Percentiles rank a stretch among this genome's conserved stretches.
Evolutionary conservation across 2,113 vertebrate genomes (phyloP).

Genomic region (Aepyceros melampus): DNA sequence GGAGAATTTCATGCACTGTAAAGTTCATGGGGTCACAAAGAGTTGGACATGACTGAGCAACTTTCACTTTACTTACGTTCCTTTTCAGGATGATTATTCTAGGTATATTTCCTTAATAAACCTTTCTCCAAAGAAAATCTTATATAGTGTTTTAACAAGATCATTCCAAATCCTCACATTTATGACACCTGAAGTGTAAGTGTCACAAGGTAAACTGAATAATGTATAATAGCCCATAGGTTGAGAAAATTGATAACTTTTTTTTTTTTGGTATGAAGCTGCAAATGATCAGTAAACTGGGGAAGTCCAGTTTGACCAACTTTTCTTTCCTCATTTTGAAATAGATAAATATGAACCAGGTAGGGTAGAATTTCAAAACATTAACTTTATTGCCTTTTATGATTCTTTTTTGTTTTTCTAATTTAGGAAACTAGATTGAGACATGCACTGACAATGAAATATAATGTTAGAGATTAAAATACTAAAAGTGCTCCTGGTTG

Average conservation of each 20-base stretch:
- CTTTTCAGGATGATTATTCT: not conserved
- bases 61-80: not conserved
- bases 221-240: not conserved
- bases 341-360: not conserved
- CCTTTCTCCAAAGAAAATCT: not conserved
- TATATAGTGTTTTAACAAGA: not conserved
- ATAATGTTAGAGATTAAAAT: not conserved
- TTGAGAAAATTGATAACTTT: not conserved
- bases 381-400: not conserved
- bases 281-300: not conserved
- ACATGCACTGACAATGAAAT: not conserved
- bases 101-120: not conserved
- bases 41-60: too few relatives aligned
- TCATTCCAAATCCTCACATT: not conserved
- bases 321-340: not conserved
- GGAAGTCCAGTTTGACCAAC: not conserved
- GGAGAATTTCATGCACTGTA: too few relatives aligned
- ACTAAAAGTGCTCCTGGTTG: not conserved
- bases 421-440: not conserved
- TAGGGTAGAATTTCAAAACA: not conserved
- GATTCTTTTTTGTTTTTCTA: not conserved
- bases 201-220: not conserved
- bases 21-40: too few relatives aligned
- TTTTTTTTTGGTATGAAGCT: not conserved
- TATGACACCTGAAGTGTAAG: not conserved